Conservation (phyloP, 2,888 invertebrate genomes). For the Pandemis heparana region DNA sequence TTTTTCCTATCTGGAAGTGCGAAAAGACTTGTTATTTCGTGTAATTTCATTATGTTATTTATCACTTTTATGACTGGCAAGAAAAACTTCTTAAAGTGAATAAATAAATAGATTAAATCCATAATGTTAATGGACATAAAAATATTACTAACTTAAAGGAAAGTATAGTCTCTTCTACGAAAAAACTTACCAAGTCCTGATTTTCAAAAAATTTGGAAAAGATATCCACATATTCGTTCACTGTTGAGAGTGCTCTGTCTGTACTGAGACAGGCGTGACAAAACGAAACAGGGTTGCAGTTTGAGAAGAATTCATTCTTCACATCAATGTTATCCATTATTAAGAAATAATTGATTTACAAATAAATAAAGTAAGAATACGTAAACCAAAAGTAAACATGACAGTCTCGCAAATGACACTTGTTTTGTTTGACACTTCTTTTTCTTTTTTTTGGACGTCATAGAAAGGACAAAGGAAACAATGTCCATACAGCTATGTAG, state of each 20-base stretch:
- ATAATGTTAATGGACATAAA: too few species aligned
- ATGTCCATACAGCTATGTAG: too few species aligned
- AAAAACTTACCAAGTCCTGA: constrained; percentile 27
- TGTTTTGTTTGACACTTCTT: too few species aligned
- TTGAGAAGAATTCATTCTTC: constrained; percentile 22
- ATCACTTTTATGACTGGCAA: too few species aligned
- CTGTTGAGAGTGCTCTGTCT: constrained; percentile 23
- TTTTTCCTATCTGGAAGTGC: too few species aligned
- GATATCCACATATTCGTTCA: constrained; percentile 32
- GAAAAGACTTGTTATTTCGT: too few species aligned
- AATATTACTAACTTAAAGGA: too few species aligned
- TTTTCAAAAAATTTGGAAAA: constrained; percentile 28
- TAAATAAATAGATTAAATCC: too few species aligned
- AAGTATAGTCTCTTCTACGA: not conserved
- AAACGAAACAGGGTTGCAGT: constrained; percentile 5
- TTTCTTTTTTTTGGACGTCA: too few species aligned
- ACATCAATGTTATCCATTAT: constrained; percentile 28
- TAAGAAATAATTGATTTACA: not conserved
- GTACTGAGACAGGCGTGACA: constrained; percentile 37
- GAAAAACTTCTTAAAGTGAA: too few species aligned
- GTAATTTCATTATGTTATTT: too few species aligned
- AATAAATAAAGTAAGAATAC: not conserved
- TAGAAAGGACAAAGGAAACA: too few species aligned
- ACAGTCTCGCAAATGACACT: not conserved
- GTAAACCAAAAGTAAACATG: not conserved